Percentiles rank a stretch among this genome's conserved stretches.
Evolutionary conservation across 2,797 vertebrate genomes (phyloP).

Genomic region (Melanotaenia nigrans): DNA sequence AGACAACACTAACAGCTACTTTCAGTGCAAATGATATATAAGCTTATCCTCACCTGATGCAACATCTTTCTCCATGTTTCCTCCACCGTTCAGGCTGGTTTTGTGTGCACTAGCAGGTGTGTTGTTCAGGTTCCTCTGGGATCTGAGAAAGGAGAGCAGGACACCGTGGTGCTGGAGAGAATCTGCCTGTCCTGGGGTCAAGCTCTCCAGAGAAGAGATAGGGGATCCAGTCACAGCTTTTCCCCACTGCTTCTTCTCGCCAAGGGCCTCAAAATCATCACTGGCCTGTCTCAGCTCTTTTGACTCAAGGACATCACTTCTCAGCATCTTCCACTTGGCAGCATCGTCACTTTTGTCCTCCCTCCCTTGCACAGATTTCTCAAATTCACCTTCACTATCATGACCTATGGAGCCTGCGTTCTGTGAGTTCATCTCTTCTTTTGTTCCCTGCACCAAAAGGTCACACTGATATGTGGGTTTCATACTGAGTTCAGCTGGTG

Average conservation of each 20-base stretch:
- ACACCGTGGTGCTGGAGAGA: conserved; percentile 87
- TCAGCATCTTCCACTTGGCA: conserved; percentile 64
- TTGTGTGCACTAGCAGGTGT: conserved; percentile 86
- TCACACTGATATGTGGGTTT: conserved; percentile 77
- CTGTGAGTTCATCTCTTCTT: conserved; percentile 72
- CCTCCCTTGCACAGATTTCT: conserved; percentile 54
- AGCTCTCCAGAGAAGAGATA: conserved; percentile 82
- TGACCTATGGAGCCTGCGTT: conserved; percentile 49
- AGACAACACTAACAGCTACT: conserved; percentile 31
- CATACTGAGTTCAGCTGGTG: conserved; percentile 53
- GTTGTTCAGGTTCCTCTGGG: conserved; percentile 84
- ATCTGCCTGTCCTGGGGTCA: conserved; percentile 84
- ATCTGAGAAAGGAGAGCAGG: conserved; percentile 92
- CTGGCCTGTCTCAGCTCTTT: conserved; percentile 70
- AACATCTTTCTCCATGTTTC: conserved; percentile 88
- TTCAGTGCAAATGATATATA: conserved; percentile 28
- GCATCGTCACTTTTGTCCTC: conserved; percentile 80
- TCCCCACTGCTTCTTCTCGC: conserved; percentile 74
- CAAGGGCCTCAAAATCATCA: conserved; percentile 79
- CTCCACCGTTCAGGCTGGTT: conserved; percentile 82
- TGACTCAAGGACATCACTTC: conserved; percentile 56
- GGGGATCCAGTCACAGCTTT: conserved; percentile 51
- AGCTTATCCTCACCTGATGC: conserved; percentile 87
- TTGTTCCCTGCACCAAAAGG: conserved; percentile 84
- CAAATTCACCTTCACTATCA: conserved; percentile 48